Evolutionary conservation across 1,140 invertebrate species (phyloP).

Genomic region (Drosophila novamexicana): DNA sequence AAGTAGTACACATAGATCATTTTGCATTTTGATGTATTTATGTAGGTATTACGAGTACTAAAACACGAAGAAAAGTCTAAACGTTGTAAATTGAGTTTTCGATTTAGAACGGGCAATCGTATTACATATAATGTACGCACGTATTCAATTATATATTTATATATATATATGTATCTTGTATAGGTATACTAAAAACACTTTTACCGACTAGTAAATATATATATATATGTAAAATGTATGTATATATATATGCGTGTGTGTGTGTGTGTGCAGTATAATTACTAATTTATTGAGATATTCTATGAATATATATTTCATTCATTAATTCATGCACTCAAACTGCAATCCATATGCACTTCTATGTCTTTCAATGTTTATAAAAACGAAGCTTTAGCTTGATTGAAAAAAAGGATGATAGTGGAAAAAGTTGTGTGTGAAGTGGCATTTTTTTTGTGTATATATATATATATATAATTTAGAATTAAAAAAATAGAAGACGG

Average conservation of each 20-base stretch:
- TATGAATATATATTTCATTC: constrained; percentile 67
- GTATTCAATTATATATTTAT: constrained; percentile 12
- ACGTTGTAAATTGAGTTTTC: constrained; percentile 47
- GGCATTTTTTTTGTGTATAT: background rate
- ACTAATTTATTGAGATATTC: constrained; percentile 76
- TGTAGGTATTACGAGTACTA: constrained; percentile 41
- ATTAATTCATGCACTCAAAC: constrained; percentile 5
- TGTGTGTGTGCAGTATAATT: constrained; percentile 51
- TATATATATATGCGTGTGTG: constrained; percentile 33
- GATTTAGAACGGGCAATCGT: constrained; percentile 21
- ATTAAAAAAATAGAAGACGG: constrained; percentile 44
- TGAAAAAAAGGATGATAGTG: background rate
- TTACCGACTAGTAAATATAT: constrained; percentile 63
- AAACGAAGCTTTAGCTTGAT: constrained; percentile 5
- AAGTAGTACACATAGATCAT: constrained; percentile 67
- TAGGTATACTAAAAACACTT: constrained; percentile 46
- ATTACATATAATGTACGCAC: constrained; percentile 15
- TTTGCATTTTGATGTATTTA: constrained; percentile 13
- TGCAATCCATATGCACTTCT: constrained; percentile 10
- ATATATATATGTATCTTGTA: constrained; percentile 58
- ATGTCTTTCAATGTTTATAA: constrained; percentile 32
- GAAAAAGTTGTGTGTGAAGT: too few relatives aligned
- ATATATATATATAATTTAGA: constrained; percentile 20
- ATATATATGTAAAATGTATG: constrained; percentile 49
- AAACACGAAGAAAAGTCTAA: constrained; percentile 52